Conservation (phyloP, 2,888 invertebrate genomes). For the Cacoxenus indagator region DNA sequence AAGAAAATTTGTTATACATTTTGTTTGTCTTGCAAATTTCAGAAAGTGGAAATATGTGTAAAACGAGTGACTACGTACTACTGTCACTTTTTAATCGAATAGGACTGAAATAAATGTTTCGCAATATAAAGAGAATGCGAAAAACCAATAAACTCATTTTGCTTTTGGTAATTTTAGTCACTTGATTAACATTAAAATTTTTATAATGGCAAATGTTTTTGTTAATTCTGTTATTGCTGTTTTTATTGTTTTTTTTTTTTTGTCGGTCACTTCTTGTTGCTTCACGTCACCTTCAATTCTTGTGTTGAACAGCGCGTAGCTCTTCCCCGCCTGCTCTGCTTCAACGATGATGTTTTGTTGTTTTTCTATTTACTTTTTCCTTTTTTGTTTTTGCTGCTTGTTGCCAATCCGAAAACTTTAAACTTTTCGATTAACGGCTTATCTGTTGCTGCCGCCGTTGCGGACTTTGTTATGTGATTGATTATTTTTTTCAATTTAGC, state of each 20-base stretch:
- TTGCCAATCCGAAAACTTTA: not conserved
- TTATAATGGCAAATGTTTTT: not conserved
- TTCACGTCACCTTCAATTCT: slow-evolving; percentile 3
- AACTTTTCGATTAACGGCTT: slow-evolving; percentile 11
- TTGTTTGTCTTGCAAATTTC: no score
- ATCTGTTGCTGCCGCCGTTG: not conserved
- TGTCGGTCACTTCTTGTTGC: not conserved
- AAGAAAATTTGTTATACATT: no score
- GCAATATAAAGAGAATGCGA: not conserved
- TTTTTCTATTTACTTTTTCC: not conserved
- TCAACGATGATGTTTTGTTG: no score
- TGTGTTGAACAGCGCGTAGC: not conserved
- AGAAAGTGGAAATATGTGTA: no score
- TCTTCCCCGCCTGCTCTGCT: no score
- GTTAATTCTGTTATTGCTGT: not conserved
- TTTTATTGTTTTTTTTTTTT: not conserved
- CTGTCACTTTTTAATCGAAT: no score
- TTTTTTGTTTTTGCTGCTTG: slow-evolving; percentile 7
- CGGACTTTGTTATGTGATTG: not conserved
- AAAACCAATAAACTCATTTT: not conserved
- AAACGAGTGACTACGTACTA: no score
- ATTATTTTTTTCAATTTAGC: not conserved
- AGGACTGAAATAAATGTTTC: not conserved
- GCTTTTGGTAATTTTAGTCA: not conserved
- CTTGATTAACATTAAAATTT: not conserved